phyloP scores from a whole-genome alignment of 2,113 vertebrate genomes.

The Cavia porcellus region DNA sequence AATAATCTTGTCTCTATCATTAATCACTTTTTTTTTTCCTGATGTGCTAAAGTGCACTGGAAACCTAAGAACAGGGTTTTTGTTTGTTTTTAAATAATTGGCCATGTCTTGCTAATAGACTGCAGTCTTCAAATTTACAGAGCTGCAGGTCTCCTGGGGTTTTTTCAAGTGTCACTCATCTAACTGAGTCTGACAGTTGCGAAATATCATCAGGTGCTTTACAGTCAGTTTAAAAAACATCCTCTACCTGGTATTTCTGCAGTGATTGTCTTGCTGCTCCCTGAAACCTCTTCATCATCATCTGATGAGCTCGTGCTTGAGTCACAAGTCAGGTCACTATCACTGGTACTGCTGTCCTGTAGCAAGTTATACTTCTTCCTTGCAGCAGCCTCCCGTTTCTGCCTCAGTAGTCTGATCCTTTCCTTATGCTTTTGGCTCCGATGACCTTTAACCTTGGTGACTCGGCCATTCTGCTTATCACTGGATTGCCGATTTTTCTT shows the following conservation, averaged over 20 bases:
- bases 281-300: constrained; percentile 94
- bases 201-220: constrained; percentile 83
- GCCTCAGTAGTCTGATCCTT: constrained; percentile 95
- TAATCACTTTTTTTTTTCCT: constrained; percentile 74
- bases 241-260: constrained; percentile 98
- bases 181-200: constrained; percentile 87
- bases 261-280: constrained; percentile 98
- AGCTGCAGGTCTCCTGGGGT: constrained; percentile 87
- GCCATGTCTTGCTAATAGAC: constrained; percentile 80
- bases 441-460: constrained; percentile 94
- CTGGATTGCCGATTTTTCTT: constrained; percentile 97
- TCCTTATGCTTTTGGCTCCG: constrained; percentile 99
- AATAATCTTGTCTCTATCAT: constrained; percentile 77
- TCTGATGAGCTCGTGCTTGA: constrained; percentile 96
- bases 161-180: constrained; percentile 87
- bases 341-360: constrained; percentile 99
- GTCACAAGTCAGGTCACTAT: constrained; percentile 98
- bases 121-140: constrained; percentile 89
- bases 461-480: constrained; percentile 95
- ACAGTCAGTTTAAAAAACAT: constrained; percentile 92
- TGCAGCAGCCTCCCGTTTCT: constrained; percentile 97
- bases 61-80: constrained; percentile 79
- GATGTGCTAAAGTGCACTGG: constrained; percentile 82
- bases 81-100: constrained; percentile 59
- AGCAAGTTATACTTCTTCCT: constrained; percentile 98